Percentiles rank a stretch among this genome's conserved stretches.
These are phyloP conservation scores for Tenodera sinensis DNA, from an alignment of 2,888 invertebrate species.

Conservation along the genomic window DNA sequence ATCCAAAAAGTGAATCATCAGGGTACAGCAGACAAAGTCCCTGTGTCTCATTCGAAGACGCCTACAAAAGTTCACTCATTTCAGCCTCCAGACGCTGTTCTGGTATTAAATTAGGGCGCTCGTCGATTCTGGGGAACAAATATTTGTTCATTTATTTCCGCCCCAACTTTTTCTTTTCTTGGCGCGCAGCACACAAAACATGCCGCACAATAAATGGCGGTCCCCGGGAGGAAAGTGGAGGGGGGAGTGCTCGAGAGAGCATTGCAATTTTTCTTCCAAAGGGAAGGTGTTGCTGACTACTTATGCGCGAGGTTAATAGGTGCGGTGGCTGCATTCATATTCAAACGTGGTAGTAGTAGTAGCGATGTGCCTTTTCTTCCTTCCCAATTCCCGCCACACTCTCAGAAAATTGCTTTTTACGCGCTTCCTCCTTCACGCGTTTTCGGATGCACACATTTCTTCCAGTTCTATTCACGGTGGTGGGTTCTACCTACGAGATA, in stretches of 20 bases:
- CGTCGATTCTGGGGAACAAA: not conserved
- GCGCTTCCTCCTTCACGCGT: not conserved
- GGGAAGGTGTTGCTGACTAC: not conserved
- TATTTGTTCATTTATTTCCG: not conserved
- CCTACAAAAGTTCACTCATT: not conserved
- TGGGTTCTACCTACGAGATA: not conserved
- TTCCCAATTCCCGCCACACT: not conserved
- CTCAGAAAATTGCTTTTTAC: not conserved
- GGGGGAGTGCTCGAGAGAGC: not conserved
- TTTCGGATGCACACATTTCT: not conserved
- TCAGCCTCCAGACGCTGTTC: not conserved
- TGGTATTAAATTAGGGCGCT: not conserved
- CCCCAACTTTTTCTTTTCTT: not conserved
- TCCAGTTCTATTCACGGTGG: not conserved
- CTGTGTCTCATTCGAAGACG: not conserved
- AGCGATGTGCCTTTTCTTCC: not conserved
- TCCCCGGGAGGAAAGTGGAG: not conserved
- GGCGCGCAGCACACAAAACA: not conserved
- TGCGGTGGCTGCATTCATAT: not conserved
- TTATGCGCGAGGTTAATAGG: not conserved
- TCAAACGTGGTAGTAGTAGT: not conserved
- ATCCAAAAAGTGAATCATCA: not conserved
- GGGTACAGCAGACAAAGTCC: not conserved
- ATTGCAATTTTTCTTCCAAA: not conserved
- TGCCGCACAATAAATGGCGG: not conserved